Conservation (phyloP, 2,113 vertebrate genomes). For the Anseranas semipalmata region DNA sequence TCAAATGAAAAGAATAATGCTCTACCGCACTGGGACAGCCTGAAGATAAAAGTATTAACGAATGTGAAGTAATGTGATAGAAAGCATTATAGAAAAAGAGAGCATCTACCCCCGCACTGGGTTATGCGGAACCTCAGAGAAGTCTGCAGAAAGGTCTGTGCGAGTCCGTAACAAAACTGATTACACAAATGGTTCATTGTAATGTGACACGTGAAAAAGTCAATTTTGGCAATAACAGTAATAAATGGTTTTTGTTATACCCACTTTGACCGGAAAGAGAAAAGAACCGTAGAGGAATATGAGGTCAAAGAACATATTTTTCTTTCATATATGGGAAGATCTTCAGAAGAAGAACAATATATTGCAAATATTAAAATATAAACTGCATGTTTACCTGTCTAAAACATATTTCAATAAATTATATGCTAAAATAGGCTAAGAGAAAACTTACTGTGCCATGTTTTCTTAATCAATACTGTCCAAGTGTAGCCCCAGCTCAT, state of each 20-base stretch:
- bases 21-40: not conserved
- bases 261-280: not conserved
- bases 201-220: not conserved
- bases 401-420: not conserved
- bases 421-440: not conserved
- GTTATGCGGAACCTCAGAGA: not conserved
- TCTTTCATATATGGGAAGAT: not conserved
- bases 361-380: not conserved
- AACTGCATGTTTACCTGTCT: not conserved
- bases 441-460: not conserved
- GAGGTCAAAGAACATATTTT: not conserved
- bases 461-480: not conserved
- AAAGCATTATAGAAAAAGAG: not conserved
- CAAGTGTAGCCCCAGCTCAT: not conserved
- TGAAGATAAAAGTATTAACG: not conserved
- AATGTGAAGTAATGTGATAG: not conserved
- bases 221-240: not conserved
- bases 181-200: not conserved
- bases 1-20: slow-evolving; percentile 1
- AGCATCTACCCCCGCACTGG: not conserved
- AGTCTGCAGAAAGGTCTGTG: not conserved
- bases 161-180: not conserved
- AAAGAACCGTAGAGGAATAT: not conserved
- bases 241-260: not conserved
- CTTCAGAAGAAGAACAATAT: not conserved